phyloP scores from a whole-genome alignment of 2,113 vertebrate genomes.

The Callospermophilus lateralis region DNA sequence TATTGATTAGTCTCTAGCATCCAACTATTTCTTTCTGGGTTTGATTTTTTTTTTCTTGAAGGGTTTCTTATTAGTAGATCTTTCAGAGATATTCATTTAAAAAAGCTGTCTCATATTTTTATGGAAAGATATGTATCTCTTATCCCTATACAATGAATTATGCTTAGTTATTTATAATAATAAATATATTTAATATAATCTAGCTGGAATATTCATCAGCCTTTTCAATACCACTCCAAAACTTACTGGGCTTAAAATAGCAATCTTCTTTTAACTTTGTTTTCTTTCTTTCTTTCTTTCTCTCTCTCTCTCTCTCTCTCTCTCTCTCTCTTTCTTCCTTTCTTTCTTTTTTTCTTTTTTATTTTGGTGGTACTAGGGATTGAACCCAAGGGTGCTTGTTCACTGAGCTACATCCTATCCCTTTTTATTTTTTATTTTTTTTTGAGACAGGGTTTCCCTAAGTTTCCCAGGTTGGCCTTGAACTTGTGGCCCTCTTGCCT shows the following conservation, averaged over 20 bases:
- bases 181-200: not conserved
- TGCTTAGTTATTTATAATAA: not conserved
- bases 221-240: not conserved
- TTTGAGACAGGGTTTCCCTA: not conserved
- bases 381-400: not conserved
- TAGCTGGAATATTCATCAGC: not conserved
- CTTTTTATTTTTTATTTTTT: not conserved
- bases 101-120: not conserved
- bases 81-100: not conserved
- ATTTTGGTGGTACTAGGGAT: not conserved
- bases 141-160: not conserved
- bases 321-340: too few species aligned
- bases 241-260: not conserved
- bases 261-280: not conserved
- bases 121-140: not conserved
- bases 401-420: too few species aligned
- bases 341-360: not conserved
- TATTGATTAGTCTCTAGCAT: not conserved
- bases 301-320: too few species aligned
- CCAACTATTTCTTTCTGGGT: not conserved
- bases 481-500: not conserved
- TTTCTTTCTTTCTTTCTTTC: not conserved
- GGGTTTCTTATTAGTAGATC: not conserved
- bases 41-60: not conserved
- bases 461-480: not conserved